A percentile compares a stretch with the other conserved stretches of the same genome.
Evolutionary conservation across 2,113 vertebrate genomes (phyloP).

Genomic region (Trinectes maculatus): DNA sequence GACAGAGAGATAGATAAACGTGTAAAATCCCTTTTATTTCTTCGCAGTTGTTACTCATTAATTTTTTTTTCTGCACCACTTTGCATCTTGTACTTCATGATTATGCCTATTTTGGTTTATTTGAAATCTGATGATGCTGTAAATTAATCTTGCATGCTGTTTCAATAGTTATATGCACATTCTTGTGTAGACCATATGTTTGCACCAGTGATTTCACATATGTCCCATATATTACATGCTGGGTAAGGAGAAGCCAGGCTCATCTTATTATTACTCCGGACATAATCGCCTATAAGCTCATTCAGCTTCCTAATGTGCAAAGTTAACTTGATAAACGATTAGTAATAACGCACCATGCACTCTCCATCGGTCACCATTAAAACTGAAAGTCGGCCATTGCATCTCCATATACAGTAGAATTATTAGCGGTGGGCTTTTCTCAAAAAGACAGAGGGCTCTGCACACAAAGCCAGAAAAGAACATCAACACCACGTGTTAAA

Average conservation of each 20-base stretch:
- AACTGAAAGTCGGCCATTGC: constrained; percentile 56
- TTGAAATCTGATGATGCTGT: not conserved
- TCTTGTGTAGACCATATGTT: not conserved
- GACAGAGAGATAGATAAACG: constrained; percentile 9
- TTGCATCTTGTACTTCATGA: not conserved
- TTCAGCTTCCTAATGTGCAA: constrained; percentile 71
- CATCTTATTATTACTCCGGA: constrained; percentile 65
- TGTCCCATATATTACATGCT: constrained; percentile 6
- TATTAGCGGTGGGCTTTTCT: constrained; percentile 53
- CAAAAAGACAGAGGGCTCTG: constrained; percentile 28
- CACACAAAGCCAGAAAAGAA: constrained; percentile 34
- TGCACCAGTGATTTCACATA: not conserved
- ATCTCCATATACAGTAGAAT: constrained; percentile 65
- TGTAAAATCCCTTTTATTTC: not conserved
- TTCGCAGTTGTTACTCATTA: not conserved
- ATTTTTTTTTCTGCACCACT: too few species aligned
- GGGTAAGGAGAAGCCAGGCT: not conserved
- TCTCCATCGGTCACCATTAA: constrained; percentile 73
- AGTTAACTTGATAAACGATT: constrained; percentile 69
- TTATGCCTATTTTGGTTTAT: not conserved
- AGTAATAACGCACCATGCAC: constrained; percentile 58
- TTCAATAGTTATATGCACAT: not conserved
- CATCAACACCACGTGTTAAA: constrained; percentile 14
- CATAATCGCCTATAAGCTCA: constrained; percentile 70
- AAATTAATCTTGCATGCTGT: not conserved